Base-by-base conservation (phyloP, 2,888 invertebrate genomes). In the Eupithecia inturbata region DNA sequence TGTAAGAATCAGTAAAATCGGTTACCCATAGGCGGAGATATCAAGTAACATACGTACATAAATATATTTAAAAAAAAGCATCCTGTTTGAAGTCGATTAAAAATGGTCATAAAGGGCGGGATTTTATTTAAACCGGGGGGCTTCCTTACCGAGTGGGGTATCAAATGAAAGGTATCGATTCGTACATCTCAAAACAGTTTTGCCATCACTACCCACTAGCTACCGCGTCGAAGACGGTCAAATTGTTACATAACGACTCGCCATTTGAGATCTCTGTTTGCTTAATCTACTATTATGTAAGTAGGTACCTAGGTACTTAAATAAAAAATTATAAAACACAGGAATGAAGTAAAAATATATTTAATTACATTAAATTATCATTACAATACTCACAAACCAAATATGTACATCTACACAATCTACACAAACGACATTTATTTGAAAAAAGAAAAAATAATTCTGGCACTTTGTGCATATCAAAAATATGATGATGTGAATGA, bases 321-420 rank as follows among this genome's bases (percentile, higher is more conserved):
- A 19, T 7, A 26, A 1, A 14, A 57, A 49, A 10, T 41, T 62
- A 57, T 36, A 19, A 79, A 73, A 72, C 67, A 76, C 74, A 78
- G 64, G 10, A 36, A 41, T 82, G 87, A 88, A 88, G 89, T 91
- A 90, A 91, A 91, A 91, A 91, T 91, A 91, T 86, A 87, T 91
- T 89, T 91, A 90, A 89, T 91, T 82, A 84, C 80, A 80, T 86
- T 83, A 83, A 84, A 84, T 82, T 86, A 85, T 81, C 80, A 84
- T 86, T 84, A 84, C 86, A 87, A 83, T 83, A 84, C 87, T 87
- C 85, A 85, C 84, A 84, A 86, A 85, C 83, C 83, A 84, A 85
- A 78, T 84, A 85, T 83, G 78, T 84, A 85, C 81, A 36, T 22
- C 79, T 85, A 84, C 73, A 76, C n/a, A 82, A 79, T 80, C 81